Percentiles rank a stretch among this genome's conserved stretches.
phyloP scores from a whole-genome alignment of 2,888 invertebrate species.

The Drosophila infuscata region DNA sequence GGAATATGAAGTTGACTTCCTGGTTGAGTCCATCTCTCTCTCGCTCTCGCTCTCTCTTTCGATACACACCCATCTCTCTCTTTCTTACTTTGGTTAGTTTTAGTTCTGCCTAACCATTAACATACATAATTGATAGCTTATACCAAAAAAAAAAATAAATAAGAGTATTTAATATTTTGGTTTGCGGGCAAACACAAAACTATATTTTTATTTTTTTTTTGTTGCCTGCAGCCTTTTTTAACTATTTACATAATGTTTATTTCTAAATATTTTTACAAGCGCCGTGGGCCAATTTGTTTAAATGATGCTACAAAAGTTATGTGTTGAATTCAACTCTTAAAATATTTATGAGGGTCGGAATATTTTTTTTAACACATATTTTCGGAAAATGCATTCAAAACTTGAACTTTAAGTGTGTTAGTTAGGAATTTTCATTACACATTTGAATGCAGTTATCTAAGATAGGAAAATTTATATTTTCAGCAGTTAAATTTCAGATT shows the following conservation, averaged over 20 bases:
- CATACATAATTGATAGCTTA: conserved; percentile 63
- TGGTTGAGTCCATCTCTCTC: conserved; percentile 31
- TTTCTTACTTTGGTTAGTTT: conserved; percentile 7
- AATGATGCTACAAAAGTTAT: conserved; percentile 15
- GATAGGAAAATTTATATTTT: background rate
- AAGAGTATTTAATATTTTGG: conserved; percentile 22
- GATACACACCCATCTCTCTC: background rate
- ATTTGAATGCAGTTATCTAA: background rate
- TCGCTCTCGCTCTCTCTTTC: background rate
- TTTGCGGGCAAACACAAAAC: conserved; percentile 54
- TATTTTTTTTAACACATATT: background rate
- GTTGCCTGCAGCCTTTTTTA: conserved; percentile 38
- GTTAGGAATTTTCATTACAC: background rate
- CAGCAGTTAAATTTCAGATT: too few species aligned
- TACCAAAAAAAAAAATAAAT: background rate
- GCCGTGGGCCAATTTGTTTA: conserved; percentile 19
- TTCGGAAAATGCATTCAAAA: background rate
- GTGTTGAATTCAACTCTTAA: background rate
- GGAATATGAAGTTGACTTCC: conserved; percentile 52
- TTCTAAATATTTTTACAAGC: conserved; percentile 28
- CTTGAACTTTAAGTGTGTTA: background rate
- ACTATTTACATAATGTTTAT: conserved; percentile 59
- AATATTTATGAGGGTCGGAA: conserved; percentile 30
- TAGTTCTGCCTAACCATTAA: conserved; percentile 55
- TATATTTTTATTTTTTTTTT: conserved; percentile 4